Evolutionary conservation across 2,113 vertebrate species (phyloP).

Genomic region (Carlito syrichta): DNA sequence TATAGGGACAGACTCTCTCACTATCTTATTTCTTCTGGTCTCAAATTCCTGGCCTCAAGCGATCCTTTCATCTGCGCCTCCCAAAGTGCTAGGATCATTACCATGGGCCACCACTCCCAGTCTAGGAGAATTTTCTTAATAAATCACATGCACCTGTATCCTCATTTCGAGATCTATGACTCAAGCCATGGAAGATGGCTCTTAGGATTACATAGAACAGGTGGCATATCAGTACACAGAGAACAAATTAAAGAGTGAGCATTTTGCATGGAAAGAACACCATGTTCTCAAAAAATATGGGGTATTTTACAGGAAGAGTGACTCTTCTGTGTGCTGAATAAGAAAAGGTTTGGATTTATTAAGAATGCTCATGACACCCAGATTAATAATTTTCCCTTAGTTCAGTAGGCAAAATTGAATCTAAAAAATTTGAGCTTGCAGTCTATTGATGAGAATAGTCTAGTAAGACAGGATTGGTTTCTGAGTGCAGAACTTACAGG

Average conservation of each 20-base stretch:
- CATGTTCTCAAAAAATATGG: background rate
- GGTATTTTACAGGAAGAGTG: background rate
- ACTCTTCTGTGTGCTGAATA: background rate
- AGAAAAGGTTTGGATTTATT: background rate
- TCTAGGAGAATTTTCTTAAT: background rate
- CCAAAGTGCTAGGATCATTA: too few species aligned
- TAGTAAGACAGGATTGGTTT: background rate
- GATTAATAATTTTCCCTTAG: background rate
- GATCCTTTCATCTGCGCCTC: too few species aligned
- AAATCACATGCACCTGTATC: background rate
- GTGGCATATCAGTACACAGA: background rate
- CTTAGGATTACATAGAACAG: background rate
- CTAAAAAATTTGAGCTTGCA: background rate
- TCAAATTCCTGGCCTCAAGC: too few species aligned
- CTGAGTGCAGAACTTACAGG: background rate
- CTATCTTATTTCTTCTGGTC: too few species aligned
- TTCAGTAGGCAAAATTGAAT: background rate
- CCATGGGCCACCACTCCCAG: too few species aligned
- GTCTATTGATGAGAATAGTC: background rate
- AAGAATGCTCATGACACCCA: background rate
- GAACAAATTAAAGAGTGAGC: background rate
- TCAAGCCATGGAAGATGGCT: background rate
- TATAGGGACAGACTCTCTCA: too few species aligned
- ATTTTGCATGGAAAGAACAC: background rate
- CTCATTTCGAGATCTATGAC: background rate